These are phyloP conservation scores for Struthidea cinerea DNA, from an alignment of 2,113 vertebrate genomes.

Conservation along the genomic window DNA sequence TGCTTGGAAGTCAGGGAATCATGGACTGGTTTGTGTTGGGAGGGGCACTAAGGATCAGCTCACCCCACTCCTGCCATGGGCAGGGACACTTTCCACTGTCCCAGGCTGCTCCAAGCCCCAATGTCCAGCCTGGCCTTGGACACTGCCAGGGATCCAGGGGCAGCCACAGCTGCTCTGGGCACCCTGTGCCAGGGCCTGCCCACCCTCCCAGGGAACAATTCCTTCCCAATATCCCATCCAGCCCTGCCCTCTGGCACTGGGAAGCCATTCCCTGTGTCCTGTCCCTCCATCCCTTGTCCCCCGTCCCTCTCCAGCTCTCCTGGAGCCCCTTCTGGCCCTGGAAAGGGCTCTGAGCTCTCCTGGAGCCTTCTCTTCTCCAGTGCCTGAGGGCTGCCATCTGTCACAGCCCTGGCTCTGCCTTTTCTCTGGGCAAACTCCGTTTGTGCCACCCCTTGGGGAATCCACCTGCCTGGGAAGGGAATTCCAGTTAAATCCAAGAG, in stretches of 20 bases:
- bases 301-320: background rate
- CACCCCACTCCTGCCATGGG: background rate
- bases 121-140: rapidly evolving
- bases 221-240: background rate
- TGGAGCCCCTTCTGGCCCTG: background rate
- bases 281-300: background rate
- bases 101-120: background rate
- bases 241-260: rapidly evolving
- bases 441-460: background rate
- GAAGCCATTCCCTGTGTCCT: background rate
- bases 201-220: background rate
- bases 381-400: background rate
- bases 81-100: background rate
- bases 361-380: background rate
- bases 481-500: background rate
- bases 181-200: background rate
- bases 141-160: background rate
- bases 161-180: background rate
- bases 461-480: background rate
- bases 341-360: background rate
- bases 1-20: background rate
- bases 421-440: background rate
- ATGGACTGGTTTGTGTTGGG: background rate
- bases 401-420: background rate
- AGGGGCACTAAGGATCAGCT: background rate